A percentile compares a stretch with the other conserved stretches of the same genome.
Conservation (phyloP, 2,113 vertebrate species). For the Campylorhamphus procurvoides region DNA sequence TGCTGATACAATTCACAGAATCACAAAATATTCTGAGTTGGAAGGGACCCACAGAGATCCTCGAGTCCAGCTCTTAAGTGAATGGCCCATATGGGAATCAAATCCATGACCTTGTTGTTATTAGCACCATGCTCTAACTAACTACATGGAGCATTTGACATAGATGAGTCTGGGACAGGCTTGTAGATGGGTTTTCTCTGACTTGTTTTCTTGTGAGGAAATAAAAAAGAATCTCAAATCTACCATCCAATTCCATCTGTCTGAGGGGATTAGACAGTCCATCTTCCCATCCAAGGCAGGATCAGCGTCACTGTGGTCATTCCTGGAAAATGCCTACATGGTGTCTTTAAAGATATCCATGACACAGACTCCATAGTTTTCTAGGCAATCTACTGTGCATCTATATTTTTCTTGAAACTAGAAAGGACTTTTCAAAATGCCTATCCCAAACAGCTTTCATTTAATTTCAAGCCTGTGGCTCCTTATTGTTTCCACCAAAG, state of each 20-base stretch:
- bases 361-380: not conserved
- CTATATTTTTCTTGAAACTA: not conserved
- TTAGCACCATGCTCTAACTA: not conserved
- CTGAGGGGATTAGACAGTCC: not conserved
- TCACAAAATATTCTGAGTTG: not conserved
- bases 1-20: not conserved
- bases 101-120: not conserved
- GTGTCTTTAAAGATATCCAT: not conserved
- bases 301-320: not conserved
- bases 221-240: not conserved
- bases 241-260: not conserved
- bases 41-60: not conserved
- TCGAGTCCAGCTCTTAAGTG: not conserved
- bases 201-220: not conserved
- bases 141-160: not conserved
- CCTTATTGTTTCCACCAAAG: not conserved
- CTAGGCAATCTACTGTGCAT: not conserved
- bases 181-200: not conserved
- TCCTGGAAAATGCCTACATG: not conserved
- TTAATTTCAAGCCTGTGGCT: not conserved
- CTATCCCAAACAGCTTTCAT: not conserved
- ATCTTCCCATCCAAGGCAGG: no score
- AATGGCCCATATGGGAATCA: not conserved
- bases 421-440: not conserved
- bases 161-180: not conserved